These are phyloP conservation scores for Pachydiplax longipennis DNA, from an alignment of 2,888 invertebrate species.

Conservation along the genomic window DNA sequence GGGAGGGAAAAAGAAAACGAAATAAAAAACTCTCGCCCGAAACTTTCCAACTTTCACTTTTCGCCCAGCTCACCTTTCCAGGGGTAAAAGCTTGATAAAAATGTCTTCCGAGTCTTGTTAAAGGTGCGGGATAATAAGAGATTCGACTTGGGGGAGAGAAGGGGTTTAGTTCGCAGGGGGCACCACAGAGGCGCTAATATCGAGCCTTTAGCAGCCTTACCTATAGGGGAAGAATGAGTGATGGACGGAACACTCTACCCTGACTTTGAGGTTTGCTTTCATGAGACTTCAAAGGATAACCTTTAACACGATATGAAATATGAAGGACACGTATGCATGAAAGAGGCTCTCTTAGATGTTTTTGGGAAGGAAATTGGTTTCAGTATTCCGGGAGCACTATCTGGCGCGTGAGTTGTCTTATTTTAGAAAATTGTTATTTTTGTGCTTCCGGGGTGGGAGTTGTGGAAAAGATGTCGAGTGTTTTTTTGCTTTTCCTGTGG, in stretches of 20 bases:
- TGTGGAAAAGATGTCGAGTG: too few relatives aligned
- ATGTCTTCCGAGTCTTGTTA: not conserved
- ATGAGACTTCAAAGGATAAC: slow-evolving; percentile 29
- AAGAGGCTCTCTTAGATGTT: slow-evolving; percentile 5
- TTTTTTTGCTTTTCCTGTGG: too few relatives aligned
- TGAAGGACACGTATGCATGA: slow-evolving; percentile 36
- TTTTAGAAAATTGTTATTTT: too few relatives aligned
- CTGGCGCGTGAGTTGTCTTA: not conserved
- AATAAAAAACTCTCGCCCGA: not conserved
- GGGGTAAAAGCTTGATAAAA: not conserved
- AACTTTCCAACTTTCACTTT: not conserved
- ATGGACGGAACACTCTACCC: not conserved
- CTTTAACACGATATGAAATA: slow-evolving; percentile 27
- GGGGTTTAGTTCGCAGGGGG: not conserved
- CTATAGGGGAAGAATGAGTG: slow-evolving; percentile 5
- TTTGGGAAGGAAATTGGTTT: not conserved
- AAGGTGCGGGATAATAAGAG: not conserved
- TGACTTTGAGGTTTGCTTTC: slow-evolving; percentile 9
- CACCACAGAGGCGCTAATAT: not conserved
- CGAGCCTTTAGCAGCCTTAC: slow-evolving; percentile 2
- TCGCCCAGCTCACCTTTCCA: not conserved
- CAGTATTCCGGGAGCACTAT: not conserved
- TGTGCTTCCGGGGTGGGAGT: too few relatives aligned
- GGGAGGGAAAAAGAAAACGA: not conserved
- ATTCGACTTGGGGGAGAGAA: not conserved